Evolutionary conservation across 2,888 invertebrate species (phyloP), one percentile per base, ranked within the genome.

Genomic region (Byasa hedistus): DNA sequence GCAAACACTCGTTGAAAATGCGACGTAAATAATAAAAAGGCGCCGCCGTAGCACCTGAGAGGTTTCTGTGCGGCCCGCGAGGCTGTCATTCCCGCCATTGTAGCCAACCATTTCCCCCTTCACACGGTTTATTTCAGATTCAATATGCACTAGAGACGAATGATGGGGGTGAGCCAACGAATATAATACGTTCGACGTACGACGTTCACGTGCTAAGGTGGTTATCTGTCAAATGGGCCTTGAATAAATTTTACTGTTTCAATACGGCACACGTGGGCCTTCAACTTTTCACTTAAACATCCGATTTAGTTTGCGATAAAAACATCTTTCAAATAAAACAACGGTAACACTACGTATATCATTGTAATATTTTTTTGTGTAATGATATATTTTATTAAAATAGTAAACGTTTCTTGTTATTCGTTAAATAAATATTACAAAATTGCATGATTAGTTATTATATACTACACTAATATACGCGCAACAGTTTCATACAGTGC

Each of bases 1-100:
- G 89, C 89, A 90, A 91, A 91, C 91, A 91, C 91, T 89, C 89
- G 88, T 84, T 86, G 90, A 89, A 91, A 91, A 91, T 91, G 87
- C 84, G 87, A 80, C 87, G 86, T 91, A 91, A 91, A 91, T 91
- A 91, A 91, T 91, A 91, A 90, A 91, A 88, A 86, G 89, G 89
- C 80, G 80, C 78, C 75, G 71, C 72, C 73, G 73, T 72, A 74
- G 78, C 75, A 80, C 81, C 81, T 80, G 81, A 76, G 81, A 82
- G 82, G 79, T 76, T 81, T 81, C 69, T 61, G 58, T 21, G 75
- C 72, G 78, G 75, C 76, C 73, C 75, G 71, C 74, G 59, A 57
- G 78, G 81, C 81, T 86, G 89, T 88, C 89, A 85, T 84, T 85
- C 84, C 79, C 82, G 76, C 82, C 76, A 86, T 85, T 85, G 85